Evolutionary conservation across 2,797 vertebrate species (phyloP), one percentile per base, ranked within the genome.

Genomic region (Sylvia borin): DNA sequence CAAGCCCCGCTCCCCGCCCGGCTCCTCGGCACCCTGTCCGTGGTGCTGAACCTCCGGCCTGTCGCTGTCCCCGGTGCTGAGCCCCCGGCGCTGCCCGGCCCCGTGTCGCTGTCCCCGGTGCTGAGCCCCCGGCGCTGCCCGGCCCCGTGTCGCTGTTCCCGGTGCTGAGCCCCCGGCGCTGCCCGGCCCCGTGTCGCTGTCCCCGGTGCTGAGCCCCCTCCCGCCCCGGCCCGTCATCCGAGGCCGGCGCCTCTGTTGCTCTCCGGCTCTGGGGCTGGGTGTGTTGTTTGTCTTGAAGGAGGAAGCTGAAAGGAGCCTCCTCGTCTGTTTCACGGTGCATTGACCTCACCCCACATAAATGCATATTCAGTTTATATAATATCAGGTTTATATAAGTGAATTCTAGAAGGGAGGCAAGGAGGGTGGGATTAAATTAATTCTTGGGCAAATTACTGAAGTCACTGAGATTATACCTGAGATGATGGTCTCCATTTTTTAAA

Each of bases 351-450:
- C 53, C 53, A 60, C n/a, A 71, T 74, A 79, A 91, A 75, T 31
- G n/a, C 45, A 58, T 70, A 4, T 27, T 54, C 60, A 50, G 32
- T 95, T 96, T 96, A 92, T 92, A 91, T 92, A 90, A 91, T 88
- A 32, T 34, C 57, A 36, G 74, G 25, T 88, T 95, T 95, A 80
- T 94, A 79, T 90, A 86, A 95, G 71, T 68, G 81, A 92, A 87
- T 96, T 79, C 29, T 78, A 58, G 77, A 79, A 53, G 53, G 48
- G 36, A 75, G 80, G 18, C 26, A 42, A 53, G 47, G 34, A 86
- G 57, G 60, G 54, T 92, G 74, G 67, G 65, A 77, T 57, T 83
- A 65, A 25, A 94, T 68, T 84, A 7, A 51, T 82, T 36, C 5
- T 42, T 87, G 38, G 19, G 43, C 32, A 86, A 75, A 84, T 77